Evolutionary conservation across 2,888 invertebrate genomes (phyloP).

Genomic region (Antheraea assamensis): DNA sequence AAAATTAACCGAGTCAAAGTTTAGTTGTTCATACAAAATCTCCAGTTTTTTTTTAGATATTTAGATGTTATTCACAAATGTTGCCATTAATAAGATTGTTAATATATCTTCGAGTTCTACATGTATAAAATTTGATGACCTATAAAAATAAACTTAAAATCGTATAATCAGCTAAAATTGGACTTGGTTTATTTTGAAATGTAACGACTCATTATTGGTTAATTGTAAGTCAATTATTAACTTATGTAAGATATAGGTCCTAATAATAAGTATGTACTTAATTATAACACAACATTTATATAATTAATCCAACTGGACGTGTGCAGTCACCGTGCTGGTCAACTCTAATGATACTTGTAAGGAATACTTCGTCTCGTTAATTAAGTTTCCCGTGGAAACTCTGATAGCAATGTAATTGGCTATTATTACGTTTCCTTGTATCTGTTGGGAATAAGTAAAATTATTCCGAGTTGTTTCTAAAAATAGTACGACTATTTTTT

Average conservation of each 20-base stretch:
- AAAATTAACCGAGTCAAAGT: no score
- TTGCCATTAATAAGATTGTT: no score
- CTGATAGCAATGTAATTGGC: neutral
- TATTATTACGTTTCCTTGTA: neutral
- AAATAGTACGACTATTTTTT: neutral
- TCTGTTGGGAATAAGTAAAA: neutral
- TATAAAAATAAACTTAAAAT: no score
- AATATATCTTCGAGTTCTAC: no score
- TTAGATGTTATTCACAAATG: no score
- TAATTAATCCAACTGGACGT: neutral
- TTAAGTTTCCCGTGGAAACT: slow-evolving; percentile 11
- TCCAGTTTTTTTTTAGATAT: no score
- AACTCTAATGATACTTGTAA: slow-evolving; percentile 2
- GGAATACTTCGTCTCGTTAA: slow-evolving; percentile 7
- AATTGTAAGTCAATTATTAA: neutral
- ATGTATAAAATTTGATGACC: no score
- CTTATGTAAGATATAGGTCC: neutral
- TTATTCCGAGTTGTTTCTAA: neutral
- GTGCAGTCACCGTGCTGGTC: neutral
- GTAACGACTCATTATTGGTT: no score
- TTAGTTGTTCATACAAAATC: no score
- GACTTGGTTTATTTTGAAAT: no score
- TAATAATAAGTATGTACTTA: neutral
- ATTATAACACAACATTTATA: neutral
- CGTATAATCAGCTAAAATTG: no score